Base-by-base conservation (phyloP, 2,113 vertebrate genomes). In the Cephalopholis sonnerati region DNA sequence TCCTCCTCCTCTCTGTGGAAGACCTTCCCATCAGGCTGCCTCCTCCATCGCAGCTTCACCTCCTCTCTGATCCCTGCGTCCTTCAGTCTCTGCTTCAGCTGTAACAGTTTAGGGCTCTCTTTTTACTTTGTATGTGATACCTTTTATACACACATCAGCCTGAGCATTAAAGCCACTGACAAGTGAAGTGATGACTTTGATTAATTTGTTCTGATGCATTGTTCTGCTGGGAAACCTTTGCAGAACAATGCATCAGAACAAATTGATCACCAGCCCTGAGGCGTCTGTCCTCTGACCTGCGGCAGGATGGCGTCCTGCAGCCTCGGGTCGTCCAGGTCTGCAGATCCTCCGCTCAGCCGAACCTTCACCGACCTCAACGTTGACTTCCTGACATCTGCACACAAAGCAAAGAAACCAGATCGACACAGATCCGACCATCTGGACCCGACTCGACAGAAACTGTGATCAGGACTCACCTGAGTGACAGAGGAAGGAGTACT, bases 91-190 rank as follows among this genome's bases (percentile, higher is more conserved):
- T 57, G 3, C 67, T 44, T 3, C 77, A 89, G 57, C 87, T 89
- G 87, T 10, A 86, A 89, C 70, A 68, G 55, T 24, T 24, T 18
- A n/a, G n/a, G n/a, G n/a, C n/a, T n/a, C n/a, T n/a, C n/a, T n/a
- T n/a, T n/a, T n/a, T n/a, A n/a, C n/a, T n/a, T n/a, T n/a, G n/a
- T n/a, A n/a, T n/a, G n/a, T n/a, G n/a, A n/a, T n/a, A n/a, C n/a
- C n/a, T n/a, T n/a, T n/a, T n/a, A n/a, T n/a, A n/a, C n/a, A n/a
- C n/a, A n/a, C n/a, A n/a, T n/a, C n/a, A n/a, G n/a, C n/a, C n/a
- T n/a, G n/a, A n/a, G n/a, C n/a, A n/a, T n/a, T n/a, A n/a, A n/a
- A n/a, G n/a, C n/a, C n/a, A n/a, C n/a, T n/a, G n/a, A n/a, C n/a
- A n/a, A n/a, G n/a, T n/a, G n/a, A n/a, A n/a, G n/a, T n/a, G n/a